phyloP scores from a whole-genome alignment of 2,113 vertebrate genomes.

The Patagioenas fasciata region DNA sequence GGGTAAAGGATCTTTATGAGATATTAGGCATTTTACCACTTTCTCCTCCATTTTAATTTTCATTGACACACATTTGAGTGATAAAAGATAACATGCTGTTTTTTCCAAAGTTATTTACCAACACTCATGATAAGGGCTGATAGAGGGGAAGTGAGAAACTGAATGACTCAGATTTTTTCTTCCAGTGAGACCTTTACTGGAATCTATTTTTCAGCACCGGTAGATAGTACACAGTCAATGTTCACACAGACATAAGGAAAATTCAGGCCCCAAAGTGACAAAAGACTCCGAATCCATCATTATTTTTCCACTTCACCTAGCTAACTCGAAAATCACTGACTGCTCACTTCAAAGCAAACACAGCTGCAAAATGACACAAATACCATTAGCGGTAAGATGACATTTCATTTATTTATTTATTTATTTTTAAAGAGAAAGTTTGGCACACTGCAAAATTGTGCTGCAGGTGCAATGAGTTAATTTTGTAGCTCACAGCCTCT shows the following conservation, averaged over 20 bases:
- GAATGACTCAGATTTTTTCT: neutral
- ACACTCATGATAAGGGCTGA: neutral
- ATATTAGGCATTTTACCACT: neutral
- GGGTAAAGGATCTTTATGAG: neutral
- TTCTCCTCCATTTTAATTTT: slow-evolving; percentile 24
- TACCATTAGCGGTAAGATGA: neutral
- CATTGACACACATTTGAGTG: neutral
- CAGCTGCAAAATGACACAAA: slow-evolving; percentile 62
- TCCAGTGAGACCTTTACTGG: neutral
- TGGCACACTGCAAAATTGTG: neutral
- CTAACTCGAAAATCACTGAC: slow-evolving; percentile 49
- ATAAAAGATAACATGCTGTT: neutral
- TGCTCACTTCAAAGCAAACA: slow-evolving; percentile 48
- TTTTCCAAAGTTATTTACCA: neutral
- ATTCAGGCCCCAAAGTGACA: slow-evolving; percentile 29
- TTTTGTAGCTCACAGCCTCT: neutral
- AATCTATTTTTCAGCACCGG: neutral
- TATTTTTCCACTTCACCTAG: slow-evolving; percentile 73
- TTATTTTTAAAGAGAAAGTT: slow-evolving; percentile 12
- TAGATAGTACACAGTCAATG: neutral
- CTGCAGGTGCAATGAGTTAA: slow-evolving; percentile 61
- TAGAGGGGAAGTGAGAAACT: neutral
- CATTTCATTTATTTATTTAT: neutral
- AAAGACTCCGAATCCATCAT: slow-evolving; percentile 47
- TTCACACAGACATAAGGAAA: neutral